Conservation (phyloP, 2,113 vertebrate genomes). For the Mesocricetus auratus region DNA sequence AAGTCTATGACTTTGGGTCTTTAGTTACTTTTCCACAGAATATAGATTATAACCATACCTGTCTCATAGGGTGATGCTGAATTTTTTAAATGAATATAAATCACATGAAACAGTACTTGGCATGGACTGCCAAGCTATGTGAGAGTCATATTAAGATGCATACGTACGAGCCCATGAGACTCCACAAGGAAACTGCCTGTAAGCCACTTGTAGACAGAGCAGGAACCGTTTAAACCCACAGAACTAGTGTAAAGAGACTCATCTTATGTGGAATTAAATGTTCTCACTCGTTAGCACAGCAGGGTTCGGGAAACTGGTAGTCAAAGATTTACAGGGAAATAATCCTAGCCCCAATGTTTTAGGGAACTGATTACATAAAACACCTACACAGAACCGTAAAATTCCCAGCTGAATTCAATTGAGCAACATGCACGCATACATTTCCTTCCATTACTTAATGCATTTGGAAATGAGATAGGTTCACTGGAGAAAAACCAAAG, state of each 20-base stretch:
- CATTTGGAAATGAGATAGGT: slow-evolving; percentile 47
- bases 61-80: neutral
- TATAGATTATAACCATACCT: neutral
- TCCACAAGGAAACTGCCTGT: neutral
- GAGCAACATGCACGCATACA: slow-evolving; percentile 22
- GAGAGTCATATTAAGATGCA: neutral
- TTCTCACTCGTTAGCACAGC: neutral
- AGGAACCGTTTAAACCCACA: neutral
- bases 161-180: neutral
- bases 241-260: slow-evolving; percentile 43
- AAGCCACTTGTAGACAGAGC: neutral
- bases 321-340: slow-evolving; percentile 40
- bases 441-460: slow-evolving; percentile 54
- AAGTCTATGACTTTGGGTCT: neutral
- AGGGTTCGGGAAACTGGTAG: slow-evolving; percentile 50
- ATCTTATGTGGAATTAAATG: neutral
- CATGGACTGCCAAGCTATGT: neutral
- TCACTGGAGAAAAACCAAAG: slow-evolving; percentile 47
- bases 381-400: slow-evolving; percentile 60
- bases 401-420: slow-evolving; percentile 55
- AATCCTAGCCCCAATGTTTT: slow-evolving; percentile 49
- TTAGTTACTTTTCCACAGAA: neutral
- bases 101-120: neutral
- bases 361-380: slow-evolving; percentile 64
- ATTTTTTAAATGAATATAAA: neutral